Base-by-base conservation (phyloP, 1,140 invertebrate species). In the Sesamia nonagrioides region DNA sequence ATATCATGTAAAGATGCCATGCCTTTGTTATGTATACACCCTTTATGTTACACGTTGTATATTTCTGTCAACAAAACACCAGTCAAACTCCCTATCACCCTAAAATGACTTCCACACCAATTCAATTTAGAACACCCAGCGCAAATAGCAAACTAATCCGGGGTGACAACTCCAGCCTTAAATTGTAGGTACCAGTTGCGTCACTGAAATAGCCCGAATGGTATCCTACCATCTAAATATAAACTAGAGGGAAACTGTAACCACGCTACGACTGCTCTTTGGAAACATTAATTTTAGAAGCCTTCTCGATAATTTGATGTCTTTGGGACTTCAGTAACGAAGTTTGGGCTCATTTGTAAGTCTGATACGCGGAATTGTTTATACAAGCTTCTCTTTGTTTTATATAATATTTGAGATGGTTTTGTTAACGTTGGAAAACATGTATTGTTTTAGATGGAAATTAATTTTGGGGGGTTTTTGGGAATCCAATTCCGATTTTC, bases 221-320 rank as follows among this genome's bases (percentile, higher is more conserved):
- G 2, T 56, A 27, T 56, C 52, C 2, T 11, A 5, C 3, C 35
- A 18, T 42, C 60, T 63, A 63, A 63, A 63, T 63, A 63, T 63
- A 63, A 63, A 63, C 60, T 63, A 42, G 8, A 15, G 60, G 4
- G 60, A 11, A 37, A 61, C 60, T 40, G 6, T 63, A 18, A 17
- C 60, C n/a, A 40, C 60, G 33, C 35, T 2, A 35, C 35, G 60
- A 48, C 45, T 4, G 45, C 13, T 17, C 60, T 63, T 63, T 11
- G 60, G 18, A 63, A 63, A 63, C 60, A 63, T 63, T 63, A 63
- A 63, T 63, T 63, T 63, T 11, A 7, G 35, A 63, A 63, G 60
- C 15, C 37, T 42, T 37, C 60, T 33, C 60, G 60, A 63, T 63
- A 42, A 63, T 63, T 63, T 63, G 60, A 63, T 63, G 60, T 63